phyloP scores from a whole-genome alignment of 2,888 invertebrate genomes.

The Sesamia inferens region DNA sequence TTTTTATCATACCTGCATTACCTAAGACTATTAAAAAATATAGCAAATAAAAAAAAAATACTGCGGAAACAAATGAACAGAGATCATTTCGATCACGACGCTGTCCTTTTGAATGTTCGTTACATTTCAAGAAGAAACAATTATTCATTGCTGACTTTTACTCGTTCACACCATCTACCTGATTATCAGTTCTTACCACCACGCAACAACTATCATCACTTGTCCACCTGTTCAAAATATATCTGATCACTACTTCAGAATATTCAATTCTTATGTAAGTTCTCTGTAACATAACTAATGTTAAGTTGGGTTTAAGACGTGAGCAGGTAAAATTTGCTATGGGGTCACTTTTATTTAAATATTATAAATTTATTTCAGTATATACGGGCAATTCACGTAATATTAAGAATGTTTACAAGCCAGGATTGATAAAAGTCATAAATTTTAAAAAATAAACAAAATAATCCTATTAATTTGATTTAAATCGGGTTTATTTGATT shows the following conservation, averaged over 20 bases:
- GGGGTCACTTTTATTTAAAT: neutral
- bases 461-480: no score
- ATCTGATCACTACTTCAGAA: conserved; percentile 4
- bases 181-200: conserved; percentile 10
- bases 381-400: no score
- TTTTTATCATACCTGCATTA: neutral
- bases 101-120: neutral
- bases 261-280: neutral
- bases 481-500: no score
- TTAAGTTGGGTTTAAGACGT: neutral
- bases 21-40: neutral
- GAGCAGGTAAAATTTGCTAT: neutral
- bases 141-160: neutral
- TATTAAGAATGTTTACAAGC: no score
- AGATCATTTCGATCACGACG: neutral
- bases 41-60: neutral
- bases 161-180: neutral
- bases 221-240: conserved; percentile 13
- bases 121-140: neutral
- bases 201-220: neutral
- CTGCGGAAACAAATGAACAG: neutral
- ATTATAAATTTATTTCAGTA: conserved; percentile 1
- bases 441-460: no score
- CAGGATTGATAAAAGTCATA: no score
- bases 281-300: neutral